Percentiles rank a stretch among this genome's conserved stretches.
Evolutionary conservation across 2,797 vertebrate species (phyloP).

Genomic region (Thaleichthys pacificus): DNA sequence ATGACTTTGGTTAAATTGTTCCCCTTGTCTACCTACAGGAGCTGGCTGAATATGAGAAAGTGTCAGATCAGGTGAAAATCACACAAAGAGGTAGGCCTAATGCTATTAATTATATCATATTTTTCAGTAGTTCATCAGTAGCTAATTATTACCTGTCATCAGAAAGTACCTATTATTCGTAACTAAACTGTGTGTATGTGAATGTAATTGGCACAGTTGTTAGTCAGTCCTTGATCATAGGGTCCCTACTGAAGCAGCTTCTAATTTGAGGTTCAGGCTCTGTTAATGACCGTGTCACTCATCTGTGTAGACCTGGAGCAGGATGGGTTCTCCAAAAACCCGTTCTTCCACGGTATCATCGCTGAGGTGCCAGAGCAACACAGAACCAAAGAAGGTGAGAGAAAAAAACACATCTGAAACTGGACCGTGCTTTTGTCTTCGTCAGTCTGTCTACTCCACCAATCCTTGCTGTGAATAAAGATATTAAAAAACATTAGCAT

Average conservation of each 20-base stretch:
- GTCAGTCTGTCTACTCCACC: background rate
- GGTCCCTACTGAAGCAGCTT: background rate
- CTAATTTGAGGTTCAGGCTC: background rate
- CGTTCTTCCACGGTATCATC: constrained; percentile 80
- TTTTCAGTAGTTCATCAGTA: background rate
- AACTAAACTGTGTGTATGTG: no score
- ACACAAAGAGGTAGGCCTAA: constrained; percentile 68
- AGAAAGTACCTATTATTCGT: background rate
- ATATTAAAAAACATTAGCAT: background rate
- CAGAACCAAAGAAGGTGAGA: constrained; percentile 70
- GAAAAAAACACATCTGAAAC: background rate
- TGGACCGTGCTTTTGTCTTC: background rate
- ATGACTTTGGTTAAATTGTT: background rate
- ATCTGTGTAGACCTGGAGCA: constrained; percentile 74
- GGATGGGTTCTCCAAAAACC: constrained; percentile 83
- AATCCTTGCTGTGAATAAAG: background rate
- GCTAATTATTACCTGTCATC: background rate
- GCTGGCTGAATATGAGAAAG: constrained; percentile 68
- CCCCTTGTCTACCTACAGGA: constrained; percentile 53
- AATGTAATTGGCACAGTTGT: no score
- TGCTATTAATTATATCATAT: background rate
- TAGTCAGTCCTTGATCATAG: background rate
- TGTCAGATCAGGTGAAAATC: constrained; percentile 62
- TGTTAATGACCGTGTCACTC: background rate
- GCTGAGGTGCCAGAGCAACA: constrained; percentile 77